Percentiles rank a stretch among this genome's conserved stretches.
Evolutionary conservation across 2,888 invertebrate genomes (phyloP).

Genomic region (Agrotis puta): DNA sequence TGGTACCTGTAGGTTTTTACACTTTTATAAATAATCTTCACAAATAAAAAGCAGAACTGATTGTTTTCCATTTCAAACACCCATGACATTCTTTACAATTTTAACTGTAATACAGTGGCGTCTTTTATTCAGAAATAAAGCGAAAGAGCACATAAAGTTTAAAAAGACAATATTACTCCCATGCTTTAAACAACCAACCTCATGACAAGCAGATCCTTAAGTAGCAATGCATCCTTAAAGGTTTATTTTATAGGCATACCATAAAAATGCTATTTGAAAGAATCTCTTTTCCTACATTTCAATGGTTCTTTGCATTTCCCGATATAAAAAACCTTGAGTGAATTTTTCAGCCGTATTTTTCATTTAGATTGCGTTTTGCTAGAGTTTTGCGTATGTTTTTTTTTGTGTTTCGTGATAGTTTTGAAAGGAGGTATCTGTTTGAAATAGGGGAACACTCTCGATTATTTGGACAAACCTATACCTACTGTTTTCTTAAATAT

Average conservation of each 20-base stretch:
- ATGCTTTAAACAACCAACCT: slow-evolving; percentile 10
- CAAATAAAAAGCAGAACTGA: background rate
- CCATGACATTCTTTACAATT: background rate
- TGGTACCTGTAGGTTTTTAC: background rate
- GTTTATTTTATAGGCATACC: slow-evolving; percentile 35
- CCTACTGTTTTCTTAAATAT: background rate
- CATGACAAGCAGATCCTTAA: slow-evolving; percentile 10
- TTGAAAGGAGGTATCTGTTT: background rate
- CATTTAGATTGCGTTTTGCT: slow-evolving; percentile 8
- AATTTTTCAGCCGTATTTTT: slow-evolving; percentile 33
- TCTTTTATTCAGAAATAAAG: background rate
- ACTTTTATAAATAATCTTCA: too few species aligned
- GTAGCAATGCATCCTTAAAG: slow-evolving; percentile 18
- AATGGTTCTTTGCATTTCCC: slow-evolving; percentile 12
- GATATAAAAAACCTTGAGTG: slow-evolving; percentile 15
- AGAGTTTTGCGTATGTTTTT: background rate
- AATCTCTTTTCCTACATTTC: background rate
- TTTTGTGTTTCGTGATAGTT: background rate
- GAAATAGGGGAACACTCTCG: background rate
- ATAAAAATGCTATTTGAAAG: slow-evolving; percentile 24
- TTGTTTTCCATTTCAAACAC: background rate
- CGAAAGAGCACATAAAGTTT: background rate
- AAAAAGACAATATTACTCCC: background rate
- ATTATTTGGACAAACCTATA: background rate
- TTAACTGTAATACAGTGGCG: background rate